Evolutionary conservation across 2,797 vertebrate genomes (phyloP).

Genomic region (Pangasius macronema): DNA sequence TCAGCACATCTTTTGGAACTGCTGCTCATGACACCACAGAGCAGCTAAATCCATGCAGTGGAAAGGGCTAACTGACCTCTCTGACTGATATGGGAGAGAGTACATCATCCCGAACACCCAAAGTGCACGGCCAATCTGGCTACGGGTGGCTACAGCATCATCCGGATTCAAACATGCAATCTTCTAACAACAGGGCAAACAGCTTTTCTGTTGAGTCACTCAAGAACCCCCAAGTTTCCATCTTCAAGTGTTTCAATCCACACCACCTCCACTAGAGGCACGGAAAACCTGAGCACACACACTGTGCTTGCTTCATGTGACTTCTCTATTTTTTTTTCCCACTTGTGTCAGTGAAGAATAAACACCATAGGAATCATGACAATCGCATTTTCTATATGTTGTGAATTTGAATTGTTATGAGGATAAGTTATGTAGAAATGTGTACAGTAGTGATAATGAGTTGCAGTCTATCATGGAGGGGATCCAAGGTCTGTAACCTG

Average conservation of each 20-base stretch:
- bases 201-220: background rate
- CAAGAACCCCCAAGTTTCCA: background rate
- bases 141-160: background rate
- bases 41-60: no score
- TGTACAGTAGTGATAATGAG: background rate
- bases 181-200: background rate
- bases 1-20: no score
- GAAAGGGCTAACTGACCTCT: background rate
- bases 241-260: background rate
- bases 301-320: background rate
- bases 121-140: background rate
- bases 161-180: background rate
- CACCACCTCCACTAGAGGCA: background rate
- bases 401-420: background rate
- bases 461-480: background rate
- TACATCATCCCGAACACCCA: background rate
- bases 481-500: background rate
- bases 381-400: background rate
- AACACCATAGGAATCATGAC: background rate
- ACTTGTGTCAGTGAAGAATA: background rate
- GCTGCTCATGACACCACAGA: no score
- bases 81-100: background rate
- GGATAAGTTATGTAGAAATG: background rate
- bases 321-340: background rate
- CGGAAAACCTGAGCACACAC: background rate